These are phyloP conservation scores for Grus americana DNA, from an alignment of 2,113 vertebrate species.

Conservation along the genomic window DNA sequence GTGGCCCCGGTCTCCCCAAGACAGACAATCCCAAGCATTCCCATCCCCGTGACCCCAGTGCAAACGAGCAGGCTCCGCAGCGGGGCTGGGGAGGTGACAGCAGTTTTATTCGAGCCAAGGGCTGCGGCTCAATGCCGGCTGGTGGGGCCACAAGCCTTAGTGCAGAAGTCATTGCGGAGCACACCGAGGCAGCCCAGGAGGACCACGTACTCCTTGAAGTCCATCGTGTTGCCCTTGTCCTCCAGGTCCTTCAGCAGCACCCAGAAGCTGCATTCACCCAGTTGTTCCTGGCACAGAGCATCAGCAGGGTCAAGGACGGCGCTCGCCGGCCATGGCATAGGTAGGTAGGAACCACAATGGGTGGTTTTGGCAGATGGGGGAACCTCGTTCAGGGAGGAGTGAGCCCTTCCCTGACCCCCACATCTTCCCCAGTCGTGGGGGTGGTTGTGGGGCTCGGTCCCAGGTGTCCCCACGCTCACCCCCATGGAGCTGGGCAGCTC, in stretches of 20 bases:
- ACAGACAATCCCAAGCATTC: accelerated
- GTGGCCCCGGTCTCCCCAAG: not conserved
- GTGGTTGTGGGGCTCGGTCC: too few species aligned
- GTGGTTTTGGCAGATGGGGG: not conserved
- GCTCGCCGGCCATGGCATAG: accelerated
- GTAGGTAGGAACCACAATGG: accelerated
- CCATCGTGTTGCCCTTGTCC: accelerated
- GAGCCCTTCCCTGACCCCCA: not conserved
- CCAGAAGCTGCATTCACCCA: not conserved
- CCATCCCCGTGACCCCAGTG: accelerated
- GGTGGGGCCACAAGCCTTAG: not conserved
- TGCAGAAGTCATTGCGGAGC: not conserved
- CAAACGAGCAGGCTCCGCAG: accelerated
- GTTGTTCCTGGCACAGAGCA: not conserved
- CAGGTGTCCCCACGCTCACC: accelerated
- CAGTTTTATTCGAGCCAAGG: accelerated
- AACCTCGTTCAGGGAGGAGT: not conserved
- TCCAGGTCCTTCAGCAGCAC: not conserved
- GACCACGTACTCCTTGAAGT: accelerated
- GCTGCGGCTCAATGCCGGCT: accelerated
- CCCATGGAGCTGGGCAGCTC: not conserved
- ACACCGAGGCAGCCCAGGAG: not conserved
- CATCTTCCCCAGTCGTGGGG: not conserved
- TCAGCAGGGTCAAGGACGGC: accelerated
- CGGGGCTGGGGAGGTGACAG: not conserved